phyloP scores from a whole-genome alignment of 2,888 invertebrate species.

The Oscheius sp. region DNA sequence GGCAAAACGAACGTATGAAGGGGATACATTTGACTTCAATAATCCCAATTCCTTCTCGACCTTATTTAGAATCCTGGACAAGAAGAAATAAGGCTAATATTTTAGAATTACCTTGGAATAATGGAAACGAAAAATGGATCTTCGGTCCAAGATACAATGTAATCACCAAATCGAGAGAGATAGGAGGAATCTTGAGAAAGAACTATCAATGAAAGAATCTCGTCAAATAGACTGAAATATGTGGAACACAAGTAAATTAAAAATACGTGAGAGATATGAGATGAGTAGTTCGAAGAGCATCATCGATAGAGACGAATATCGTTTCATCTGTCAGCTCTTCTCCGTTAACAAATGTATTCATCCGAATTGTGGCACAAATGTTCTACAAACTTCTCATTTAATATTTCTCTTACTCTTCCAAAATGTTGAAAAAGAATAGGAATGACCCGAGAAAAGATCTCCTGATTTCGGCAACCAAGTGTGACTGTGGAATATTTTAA shows the following conservation, averaged over 20 bases:
- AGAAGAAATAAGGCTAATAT: no score
- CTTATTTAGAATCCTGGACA: constrained; percentile 7
- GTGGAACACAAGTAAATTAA: background rate
- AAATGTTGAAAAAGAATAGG: constrained; percentile 15
- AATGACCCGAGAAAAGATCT: background rate
- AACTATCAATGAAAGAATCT: constrained; percentile 6
- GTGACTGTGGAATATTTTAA: background rate
- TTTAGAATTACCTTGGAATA: constrained; percentile 2
- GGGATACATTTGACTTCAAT: background rate
- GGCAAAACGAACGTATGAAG: constrained; percentile 10
- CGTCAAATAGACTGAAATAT: constrained; percentile 18
- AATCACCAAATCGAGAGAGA: constrained; percentile 18
- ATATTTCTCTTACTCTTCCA: constrained; percentile 11
- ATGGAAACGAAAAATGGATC: constrained; percentile 24
- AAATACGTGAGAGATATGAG: constrained; percentile 8
- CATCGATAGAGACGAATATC: constrained; percentile 10
- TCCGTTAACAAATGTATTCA: constrained; percentile 10
- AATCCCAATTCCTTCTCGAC: constrained; percentile 11
- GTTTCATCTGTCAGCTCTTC: constrained; percentile 2
- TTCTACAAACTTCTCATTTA: no score
- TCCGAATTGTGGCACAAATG: background rate
- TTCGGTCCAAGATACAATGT: constrained; percentile 20
- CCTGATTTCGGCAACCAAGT: background rate
- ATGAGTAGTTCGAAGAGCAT: constrained; percentile 13
- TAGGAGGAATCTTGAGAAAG: background rate